Percentiles rank a stretch among this genome's conserved stretches.
Conservation (phyloP, 2,888 invertebrate genomes). For the Chesias legatella region DNA sequence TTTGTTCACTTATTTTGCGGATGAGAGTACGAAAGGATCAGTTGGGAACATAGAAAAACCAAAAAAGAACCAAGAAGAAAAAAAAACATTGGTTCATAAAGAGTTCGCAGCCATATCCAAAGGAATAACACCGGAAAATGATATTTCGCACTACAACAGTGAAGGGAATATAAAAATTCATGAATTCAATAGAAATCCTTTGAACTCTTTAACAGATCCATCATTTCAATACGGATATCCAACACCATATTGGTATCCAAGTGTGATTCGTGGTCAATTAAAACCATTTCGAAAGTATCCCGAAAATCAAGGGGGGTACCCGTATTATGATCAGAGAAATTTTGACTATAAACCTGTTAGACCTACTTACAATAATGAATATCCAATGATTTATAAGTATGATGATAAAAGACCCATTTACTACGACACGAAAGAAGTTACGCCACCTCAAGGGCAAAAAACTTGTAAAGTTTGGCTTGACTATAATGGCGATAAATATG, state of each 20-base stretch:
- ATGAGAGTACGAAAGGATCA: conserved; percentile 16
- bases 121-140: conserved; percentile 15
- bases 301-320: conserved; percentile 1
- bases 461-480: conserved; percentile 60
- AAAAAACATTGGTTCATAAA: conserved; percentile 13
- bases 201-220: conserved; percentile 11
- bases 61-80: conserved; percentile 1
- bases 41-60: conserved; percentile 1
- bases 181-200: conserved; percentile 10
- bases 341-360: conserved; percentile 18
- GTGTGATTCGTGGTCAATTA: conserved; percentile 16
- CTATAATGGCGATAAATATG: conserved; percentile 58
- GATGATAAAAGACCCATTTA: conserved; percentile 32
- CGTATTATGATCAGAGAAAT: conserved; percentile 19
- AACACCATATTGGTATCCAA: conserved; percentile 23
- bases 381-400: conserved; percentile 22
- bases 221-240: conserved; percentile 9
- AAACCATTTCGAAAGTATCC: conserved; percentile 13
- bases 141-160: conserved; percentile 6
- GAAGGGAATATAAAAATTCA: conserved; percentile 13
- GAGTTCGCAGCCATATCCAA: conserved; percentile 22
- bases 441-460: conserved; percentile 39
- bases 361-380: conserved; percentile 19
- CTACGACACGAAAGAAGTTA: conserved; percentile 43
- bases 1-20: conserved; percentile 44